Conservation (phyloP, 2,888 invertebrate genomes). For the Thelaira solivaga region DNA sequence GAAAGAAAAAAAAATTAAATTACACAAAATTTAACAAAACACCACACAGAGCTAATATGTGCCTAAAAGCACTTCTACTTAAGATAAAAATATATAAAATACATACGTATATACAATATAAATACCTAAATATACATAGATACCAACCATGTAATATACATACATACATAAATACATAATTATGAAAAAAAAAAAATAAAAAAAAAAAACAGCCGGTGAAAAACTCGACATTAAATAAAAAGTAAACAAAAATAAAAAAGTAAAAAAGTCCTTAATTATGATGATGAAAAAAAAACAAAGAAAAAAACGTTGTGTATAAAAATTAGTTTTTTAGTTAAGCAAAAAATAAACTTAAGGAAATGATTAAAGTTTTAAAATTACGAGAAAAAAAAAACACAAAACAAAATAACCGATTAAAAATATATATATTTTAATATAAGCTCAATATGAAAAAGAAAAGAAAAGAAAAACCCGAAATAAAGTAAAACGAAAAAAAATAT, state of each 20-base stretch:
- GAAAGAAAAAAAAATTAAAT: no score
- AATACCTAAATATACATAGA: no score
- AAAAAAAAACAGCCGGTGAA: constrained; percentile 21
- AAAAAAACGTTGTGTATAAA: constrained; percentile 61
- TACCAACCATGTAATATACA: no score
- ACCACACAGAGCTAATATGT: constrained; percentile 48
- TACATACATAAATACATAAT: constrained; percentile 29
- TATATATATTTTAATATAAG: constrained; percentile 64
- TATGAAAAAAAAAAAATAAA: background rate
- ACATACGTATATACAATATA: no score
- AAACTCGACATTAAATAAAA: constrained; percentile 34
- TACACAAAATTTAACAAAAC: constrained; percentile 13
- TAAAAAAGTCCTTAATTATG: constrained; percentile 7
- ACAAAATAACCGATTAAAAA: constrained; percentile 60
- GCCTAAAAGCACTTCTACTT: constrained; percentile 29
- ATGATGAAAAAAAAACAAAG: constrained; percentile 13
- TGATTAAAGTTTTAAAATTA: constrained; percentile 57
- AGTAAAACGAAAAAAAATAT: constrained; percentile 45
- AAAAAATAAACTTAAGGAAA: constrained; percentile 34
- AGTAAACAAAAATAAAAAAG: background rate
- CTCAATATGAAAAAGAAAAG: constrained; percentile 50
- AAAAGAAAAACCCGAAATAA: constrained; percentile 36
- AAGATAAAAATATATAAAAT: no score
- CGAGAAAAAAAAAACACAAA: constrained; percentile 53
- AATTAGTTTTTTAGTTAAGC: constrained; percentile 60